A percentile compares a stretch with the other conserved stretches of the same genome.
phyloP scores from a whole-genome alignment of 2,113 vertebrate genomes.

The Lontra canadensis region DNA sequence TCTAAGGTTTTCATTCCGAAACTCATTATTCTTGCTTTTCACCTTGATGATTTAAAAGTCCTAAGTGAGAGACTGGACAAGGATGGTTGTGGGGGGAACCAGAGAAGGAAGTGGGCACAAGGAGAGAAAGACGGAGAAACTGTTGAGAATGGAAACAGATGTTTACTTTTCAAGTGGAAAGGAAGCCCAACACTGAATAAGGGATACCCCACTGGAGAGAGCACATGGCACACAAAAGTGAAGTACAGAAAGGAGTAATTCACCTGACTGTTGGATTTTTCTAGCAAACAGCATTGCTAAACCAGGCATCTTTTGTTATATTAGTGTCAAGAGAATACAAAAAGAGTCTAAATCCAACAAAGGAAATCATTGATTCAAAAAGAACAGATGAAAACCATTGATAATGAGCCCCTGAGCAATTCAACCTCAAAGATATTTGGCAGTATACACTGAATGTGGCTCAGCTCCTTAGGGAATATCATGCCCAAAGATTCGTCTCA shows the following conservation, averaged over 20 bases:
- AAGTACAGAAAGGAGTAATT: conserved; percentile 59
- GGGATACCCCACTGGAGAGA: conserved; percentile 57
- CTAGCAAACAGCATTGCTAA: conserved; percentile 73
- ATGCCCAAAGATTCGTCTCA: conserved; percentile 41
- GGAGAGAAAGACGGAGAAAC: neutral
- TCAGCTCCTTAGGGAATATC: conserved; percentile 45
- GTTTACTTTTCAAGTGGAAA: conserved; percentile 67
- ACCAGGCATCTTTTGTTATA: conserved; percentile 76
- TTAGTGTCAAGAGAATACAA: conserved; percentile 47
- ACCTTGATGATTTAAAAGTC: conserved; percentile 58
- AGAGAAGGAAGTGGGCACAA: neutral
- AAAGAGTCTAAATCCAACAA: conserved; percentile 70
- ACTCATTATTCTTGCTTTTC: conserved; percentile 67
- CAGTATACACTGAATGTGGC: neutral
- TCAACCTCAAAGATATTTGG: conserved; percentile 64
- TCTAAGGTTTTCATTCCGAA: conserved; percentile 52
- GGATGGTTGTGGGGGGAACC: neutral
- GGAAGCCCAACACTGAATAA: conserved; percentile 43
- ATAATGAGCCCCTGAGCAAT: conserved; percentile 64
- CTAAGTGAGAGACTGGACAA: neutral
- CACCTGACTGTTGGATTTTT: conserved; percentile 59
- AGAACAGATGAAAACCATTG: conserved; percentile 67
- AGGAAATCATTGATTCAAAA: conserved; percentile 71
- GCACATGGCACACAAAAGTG: conserved; percentile 33
- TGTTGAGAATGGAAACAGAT: conserved; percentile 69